These are phyloP conservation scores for Anolis apletophallus DNA, from an alignment of 2,797 vertebrate species.

Conservation along the genomic window DNA sequence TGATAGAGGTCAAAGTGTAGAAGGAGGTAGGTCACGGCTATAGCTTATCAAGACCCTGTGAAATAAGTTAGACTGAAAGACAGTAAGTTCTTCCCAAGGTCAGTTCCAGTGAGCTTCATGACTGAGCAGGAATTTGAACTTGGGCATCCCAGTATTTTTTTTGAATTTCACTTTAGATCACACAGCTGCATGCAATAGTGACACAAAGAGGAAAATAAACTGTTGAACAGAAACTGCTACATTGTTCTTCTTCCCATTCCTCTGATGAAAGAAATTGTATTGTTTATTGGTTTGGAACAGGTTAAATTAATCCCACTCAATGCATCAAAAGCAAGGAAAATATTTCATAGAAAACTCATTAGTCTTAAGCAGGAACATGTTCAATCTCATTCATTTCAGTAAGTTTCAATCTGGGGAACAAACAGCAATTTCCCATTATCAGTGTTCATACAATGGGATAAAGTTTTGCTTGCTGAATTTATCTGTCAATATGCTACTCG, in stretches of 20 bases:
- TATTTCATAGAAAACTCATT: conserved; percentile 24
- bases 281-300: conserved; percentile 31
- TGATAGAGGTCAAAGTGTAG: neutral
- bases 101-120: neutral
- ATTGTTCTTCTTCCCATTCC: neutral
- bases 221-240: neutral
- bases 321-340: conserved; percentile 11
- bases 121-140: neutral
- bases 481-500: neutral
- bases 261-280: conserved; percentile 11
- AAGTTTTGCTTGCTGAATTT: neutral
- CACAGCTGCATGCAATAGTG: neutral
- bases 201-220: neutral
- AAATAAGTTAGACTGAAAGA: neutral
- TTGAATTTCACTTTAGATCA: neutral
- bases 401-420: conserved; percentile 18
- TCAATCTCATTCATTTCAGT: conserved; percentile 10
- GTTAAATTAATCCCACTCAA: conserved; percentile 31
- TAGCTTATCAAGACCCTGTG: neutral
- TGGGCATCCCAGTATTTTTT: neutral
- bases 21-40: neutral
- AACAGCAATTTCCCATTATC: conserved; percentile 6
- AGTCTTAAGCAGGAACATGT: conserved; percentile 18
- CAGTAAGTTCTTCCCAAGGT: neutral
- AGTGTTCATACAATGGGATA: neutral